phyloP scores from a whole-genome alignment of 2,888 invertebrate species.

The Oxycera nigricornis region DNA sequence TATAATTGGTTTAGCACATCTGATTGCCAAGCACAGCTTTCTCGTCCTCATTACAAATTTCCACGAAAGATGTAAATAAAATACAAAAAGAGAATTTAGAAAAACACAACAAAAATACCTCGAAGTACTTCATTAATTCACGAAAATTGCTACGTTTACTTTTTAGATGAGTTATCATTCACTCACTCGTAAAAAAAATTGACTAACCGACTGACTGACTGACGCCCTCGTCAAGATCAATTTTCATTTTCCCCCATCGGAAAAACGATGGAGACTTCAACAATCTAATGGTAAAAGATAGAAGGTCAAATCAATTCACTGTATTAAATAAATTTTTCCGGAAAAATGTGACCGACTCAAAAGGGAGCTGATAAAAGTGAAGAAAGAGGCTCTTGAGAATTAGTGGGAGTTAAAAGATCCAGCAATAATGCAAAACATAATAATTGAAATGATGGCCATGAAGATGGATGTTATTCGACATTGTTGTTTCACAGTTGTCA shows the following conservation, averaged over 20 bases:
- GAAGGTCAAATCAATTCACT: neutral
- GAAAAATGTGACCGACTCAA: neutral
- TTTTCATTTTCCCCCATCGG: slow-evolving; percentile 6
- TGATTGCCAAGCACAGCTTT: neutral
- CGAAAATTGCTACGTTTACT: slow-evolving; percentile 16
- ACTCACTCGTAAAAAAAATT: neutral
- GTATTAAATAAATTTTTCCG: slow-evolving; percentile 2
- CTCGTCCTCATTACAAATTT: neutral
- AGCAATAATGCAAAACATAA: neutral
- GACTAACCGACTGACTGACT: neutral
- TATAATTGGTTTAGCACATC: neutral
- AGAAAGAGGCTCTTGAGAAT: neutral
- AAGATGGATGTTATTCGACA: neutral
- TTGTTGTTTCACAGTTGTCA: neutral
- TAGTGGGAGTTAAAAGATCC: neutral
- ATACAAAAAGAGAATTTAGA: neutral
- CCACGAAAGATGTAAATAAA: neutral
- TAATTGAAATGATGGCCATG: neutral
- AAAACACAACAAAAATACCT: neutral
- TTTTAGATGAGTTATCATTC: neutral
- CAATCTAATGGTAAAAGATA: neutral
- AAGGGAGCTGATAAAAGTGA: neutral
- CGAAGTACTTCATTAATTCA: slow-evolving; percentile 23
- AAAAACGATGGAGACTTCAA: neutral
- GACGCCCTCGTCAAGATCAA: neutral